Evolutionary conservation across 2,888 invertebrate genomes (phyloP).

Genomic region (Apodemia hepburni): DNA sequence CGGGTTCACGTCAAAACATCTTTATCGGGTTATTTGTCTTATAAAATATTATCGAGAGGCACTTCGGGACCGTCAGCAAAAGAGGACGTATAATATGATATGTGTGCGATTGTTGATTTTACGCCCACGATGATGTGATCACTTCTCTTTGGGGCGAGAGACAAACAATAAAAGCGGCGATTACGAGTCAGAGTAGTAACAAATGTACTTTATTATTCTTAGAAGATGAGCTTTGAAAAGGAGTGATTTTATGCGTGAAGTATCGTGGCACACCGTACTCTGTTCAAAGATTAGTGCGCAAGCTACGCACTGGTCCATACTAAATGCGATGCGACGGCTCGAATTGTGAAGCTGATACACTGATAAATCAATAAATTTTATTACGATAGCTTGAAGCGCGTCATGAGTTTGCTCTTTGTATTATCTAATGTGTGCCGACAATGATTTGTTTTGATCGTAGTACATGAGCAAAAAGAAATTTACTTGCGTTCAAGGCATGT

Average conservation of each 20-base stretch:
- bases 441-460: slow-evolving; percentile 22
- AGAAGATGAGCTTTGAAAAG: slow-evolving; percentile 57
- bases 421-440: slow-evolving; percentile 33
- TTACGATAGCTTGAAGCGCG: slow-evolving; percentile 46
- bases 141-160: slow-evolving; percentile 64
- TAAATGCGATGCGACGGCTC: slow-evolving; percentile 66
- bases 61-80: slow-evolving; percentile 77
- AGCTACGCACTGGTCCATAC: slow-evolving; percentile 56
- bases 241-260: slow-evolving; percentile 57
- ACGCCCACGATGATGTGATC: slow-evolving; percentile 73
- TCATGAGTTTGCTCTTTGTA: slow-evolving; percentile 37
- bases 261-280: slow-evolving; percentile 59
- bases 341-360: slow-evolving; percentile 67
- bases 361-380: slow-evolving; percentile 73
- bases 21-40: slow-evolving; percentile 81
- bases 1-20: slow-evolving; percentile 80
- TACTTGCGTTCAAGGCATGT: slow-evolving; percentile 13
- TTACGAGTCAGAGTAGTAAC: slow-evolving; percentile 68
- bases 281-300: slow-evolving; percentile 54
- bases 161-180: slow-evolving; percentile 77
- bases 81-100: slow-evolving; percentile 71
- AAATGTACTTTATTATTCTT: slow-evolving; percentile 73
- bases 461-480: slow-evolving; percentile 18
- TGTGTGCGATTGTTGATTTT: slow-evolving; percentile 73
- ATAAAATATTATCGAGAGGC: slow-evolving; percentile 79